A percentile compares a stretch with the other conserved stretches of the same genome.
These are phyloP conservation scores for Falco novaeseelandiae DNA, from an alignment of 2,797 vertebrate species.

Conservation along the genomic window DNA sequence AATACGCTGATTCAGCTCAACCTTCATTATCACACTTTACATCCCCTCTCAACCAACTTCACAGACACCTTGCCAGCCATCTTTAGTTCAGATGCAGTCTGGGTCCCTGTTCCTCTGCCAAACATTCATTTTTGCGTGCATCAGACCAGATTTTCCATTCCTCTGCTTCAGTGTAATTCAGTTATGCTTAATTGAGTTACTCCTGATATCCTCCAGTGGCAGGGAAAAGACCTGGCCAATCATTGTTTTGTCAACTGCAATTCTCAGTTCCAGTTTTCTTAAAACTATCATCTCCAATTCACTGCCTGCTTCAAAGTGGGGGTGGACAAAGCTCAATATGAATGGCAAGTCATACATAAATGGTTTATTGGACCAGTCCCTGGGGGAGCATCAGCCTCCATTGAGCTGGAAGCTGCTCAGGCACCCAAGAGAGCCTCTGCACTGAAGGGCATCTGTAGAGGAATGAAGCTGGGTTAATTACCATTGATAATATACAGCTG, in stretches of 20 bases:
- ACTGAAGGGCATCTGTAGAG: neutral
- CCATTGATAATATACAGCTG: too few species aligned
- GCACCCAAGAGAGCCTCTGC: neutral
- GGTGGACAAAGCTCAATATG: neutral
- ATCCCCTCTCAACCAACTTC: neutral
- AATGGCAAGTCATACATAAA: fast-evolving
- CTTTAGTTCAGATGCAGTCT: neutral
- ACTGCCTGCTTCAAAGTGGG: neutral
- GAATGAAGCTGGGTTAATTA: too few species aligned
- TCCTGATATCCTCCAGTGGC: neutral
- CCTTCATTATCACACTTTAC: neutral
- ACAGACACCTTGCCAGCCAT: neutral
- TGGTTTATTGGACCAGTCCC: neutral
- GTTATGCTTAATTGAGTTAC: constrained; percentile 33
- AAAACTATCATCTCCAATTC: neutral
- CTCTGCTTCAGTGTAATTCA: neutral
- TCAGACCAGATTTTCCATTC: constrained; percentile 13
- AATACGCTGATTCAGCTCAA: neutral
- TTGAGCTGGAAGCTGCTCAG: neutral
- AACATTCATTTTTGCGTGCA: neutral
- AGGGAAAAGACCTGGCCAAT: neutral
- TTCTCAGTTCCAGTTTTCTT: neutral
- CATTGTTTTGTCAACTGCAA: neutral
- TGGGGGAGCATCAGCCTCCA: neutral
- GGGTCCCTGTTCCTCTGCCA: neutral